Base-by-base conservation (phyloP, 2,888 invertebrate genomes). In the Caenorhabditis sinica region DNA sequence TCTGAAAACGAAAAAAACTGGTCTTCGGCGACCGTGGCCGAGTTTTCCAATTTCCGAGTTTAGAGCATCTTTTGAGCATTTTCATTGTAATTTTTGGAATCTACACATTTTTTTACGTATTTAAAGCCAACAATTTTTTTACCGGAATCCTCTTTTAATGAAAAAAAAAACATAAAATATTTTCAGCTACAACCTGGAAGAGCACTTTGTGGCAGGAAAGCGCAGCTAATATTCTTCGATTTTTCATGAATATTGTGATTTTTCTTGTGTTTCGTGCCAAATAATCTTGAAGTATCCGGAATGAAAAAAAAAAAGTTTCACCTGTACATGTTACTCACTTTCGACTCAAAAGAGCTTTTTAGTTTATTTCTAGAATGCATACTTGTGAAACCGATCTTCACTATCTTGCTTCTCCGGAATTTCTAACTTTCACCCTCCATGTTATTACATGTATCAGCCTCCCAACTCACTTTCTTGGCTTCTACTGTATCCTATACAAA, bases 401-500 rank as follows among this genome's bases (percentile, higher is more conserved):
- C 17, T 73, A 49, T 17, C 9, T 65, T 40, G 74, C 74, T 2
- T 65, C 65, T 20, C 65, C 65, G 11, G 53, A 28, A 0, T 75
- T 75, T 30, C 20, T 75, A 9, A 25, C n/a, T 5, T 56, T 56
- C 1, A 2, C 74, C 2, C 65, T 75, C 0, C 74, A 75, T 30
- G 3, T n/a, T 1, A 9, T 65, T 8, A 43, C 28, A n/a, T 65
- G 25, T 23, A 65, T 65, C 45, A 49, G 45, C 45, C 28, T 65
- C 4, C 56, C 66, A 2, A 2, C 66, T 1, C 73, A 73, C 23
- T 2, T 23, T n/a, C n/a, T 80, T 2, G 80, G 72, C 4, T 80
- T 68, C 58, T 80, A 80, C 58, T 80, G 80, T 68, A 66, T 80
- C 17, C 25, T 73, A 0, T 51, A 60, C 20, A 66, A 73, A 36